Base-by-base conservation (phyloP, 2,888 invertebrate species). In the Agrotis ipsilon region DNA sequence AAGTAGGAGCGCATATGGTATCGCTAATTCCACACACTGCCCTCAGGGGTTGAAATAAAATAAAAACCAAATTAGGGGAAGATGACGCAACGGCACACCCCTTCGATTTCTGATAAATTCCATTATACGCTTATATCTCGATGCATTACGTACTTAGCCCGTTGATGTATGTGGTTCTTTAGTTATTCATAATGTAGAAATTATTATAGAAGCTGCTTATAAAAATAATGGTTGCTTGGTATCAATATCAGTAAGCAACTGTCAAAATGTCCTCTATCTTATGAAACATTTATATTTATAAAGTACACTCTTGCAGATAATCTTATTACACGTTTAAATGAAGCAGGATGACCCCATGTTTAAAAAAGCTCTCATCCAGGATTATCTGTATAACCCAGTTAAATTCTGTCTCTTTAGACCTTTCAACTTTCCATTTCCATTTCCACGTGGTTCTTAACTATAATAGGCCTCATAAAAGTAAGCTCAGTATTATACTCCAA, bases 81-180 rank as follows among this genome's bases (percentile, higher is more conserved):
- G 91, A 95, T 95, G 95, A 94, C 90, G 95, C 92, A 94, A 94
- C 89, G 90, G 85, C 93, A 92, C 95, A 96, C 96, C 96, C 96
- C 96, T 94, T 94, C 95, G 95, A 96, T 96, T 94, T 93, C 91
- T 93, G 94, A 94, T 95, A 94, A 93, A 96, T 95, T 95, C 95
- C 94, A 96, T 96, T 96, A 96, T 93, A 92, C 89, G 89, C 87
- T 91, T 87, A 90, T 91, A 90, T 88, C 88, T 87, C 80, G 89
- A 90, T 90, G 92, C 92, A 93, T 95, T 94, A 94, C 89, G 91
- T 90, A 86, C 89, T 93, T 91, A 86, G 76, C 69, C 66, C 66
- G 68, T 74, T 91, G 90, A 91, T 90, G 88, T 87, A 89, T 89
- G 83, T 79, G 73, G 78, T 78, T 85, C 71, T 78, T 88, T 83